Evolutionary conservation across 2,888 invertebrate genomes (phyloP).

Genomic region (Dicyrtoma fusca): DNA sequence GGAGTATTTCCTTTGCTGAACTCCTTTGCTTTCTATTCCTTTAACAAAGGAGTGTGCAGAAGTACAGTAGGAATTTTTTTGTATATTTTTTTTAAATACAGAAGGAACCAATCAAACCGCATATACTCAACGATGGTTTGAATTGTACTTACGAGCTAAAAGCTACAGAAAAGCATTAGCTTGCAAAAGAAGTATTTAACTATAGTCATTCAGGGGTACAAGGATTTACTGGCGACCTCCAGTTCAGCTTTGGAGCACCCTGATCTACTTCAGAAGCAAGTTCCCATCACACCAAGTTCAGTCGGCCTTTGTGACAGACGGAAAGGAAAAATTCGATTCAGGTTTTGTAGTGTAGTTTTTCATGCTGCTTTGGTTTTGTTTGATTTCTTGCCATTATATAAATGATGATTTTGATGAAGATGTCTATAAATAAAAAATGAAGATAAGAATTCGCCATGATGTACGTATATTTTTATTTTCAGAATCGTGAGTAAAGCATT

Average conservation of each 20-base stretch:
- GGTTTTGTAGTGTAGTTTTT: constrained; percentile 34
- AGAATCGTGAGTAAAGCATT: constrained; percentile 66
- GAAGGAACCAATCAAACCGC: not conserved
- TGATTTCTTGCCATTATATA: not conserved
- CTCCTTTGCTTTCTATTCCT: not conserved
- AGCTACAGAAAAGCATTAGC: constrained; percentile 84
- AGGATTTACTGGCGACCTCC: constrained; percentile 58
- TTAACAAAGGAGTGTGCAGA: not conserved
- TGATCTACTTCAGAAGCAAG: constrained; percentile 42
- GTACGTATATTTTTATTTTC: constrained; percentile 48
- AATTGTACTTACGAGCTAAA: constrained; percentile 72
- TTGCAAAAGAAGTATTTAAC: constrained; percentile 87
- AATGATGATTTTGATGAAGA: not conserved
- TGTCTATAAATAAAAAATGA: too few relatives aligned
- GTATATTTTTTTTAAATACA: not conserved
- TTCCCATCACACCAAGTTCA: constrained; percentile 48
- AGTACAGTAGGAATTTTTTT: not conserved
- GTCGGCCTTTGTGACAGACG: constrained; percentile 43
- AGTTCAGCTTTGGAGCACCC: constrained; percentile 44
- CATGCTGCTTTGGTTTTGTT: not conserved
- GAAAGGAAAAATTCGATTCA: constrained; percentile 37
- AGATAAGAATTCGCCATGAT: too few relatives aligned
- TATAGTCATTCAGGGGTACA: constrained; percentile 68
- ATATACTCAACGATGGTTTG: constrained; percentile 25
- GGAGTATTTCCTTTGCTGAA: too few relatives aligned